These are phyloP conservation scores for Ciona savignyi DNA, from an alignment of 23 tunicate species.

Conservation along the genomic window DNA sequence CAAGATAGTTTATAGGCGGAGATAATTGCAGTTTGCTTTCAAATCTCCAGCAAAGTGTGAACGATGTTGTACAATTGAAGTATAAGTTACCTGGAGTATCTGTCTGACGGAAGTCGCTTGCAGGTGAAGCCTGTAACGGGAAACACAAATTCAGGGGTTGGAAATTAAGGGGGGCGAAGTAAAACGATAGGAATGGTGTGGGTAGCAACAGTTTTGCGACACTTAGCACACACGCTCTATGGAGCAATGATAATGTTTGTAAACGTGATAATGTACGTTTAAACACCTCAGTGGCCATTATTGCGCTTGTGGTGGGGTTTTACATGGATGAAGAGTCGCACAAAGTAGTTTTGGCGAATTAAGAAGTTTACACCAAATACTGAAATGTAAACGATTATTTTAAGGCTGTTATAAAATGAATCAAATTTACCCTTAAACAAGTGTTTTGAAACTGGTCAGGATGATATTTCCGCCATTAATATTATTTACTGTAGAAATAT, in stretches of 20 bases:
- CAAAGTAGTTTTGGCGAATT: neutral
- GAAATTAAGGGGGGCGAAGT: neutral
- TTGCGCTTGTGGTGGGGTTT: neutral
- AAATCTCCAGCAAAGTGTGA: too few relatives aligned
- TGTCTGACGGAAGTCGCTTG: neutral
- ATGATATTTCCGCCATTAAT: too few relatives aligned
- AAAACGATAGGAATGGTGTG: neutral
- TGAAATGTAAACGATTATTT: neutral
- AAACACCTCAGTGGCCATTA: neutral
- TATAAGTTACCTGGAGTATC: too few relatives aligned
- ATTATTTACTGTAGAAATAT: too few relatives aligned
- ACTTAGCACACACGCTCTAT: neutral
- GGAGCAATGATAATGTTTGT: neutral
- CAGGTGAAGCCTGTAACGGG: neutral
- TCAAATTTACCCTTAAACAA: too few relatives aligned
- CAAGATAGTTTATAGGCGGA: too few relatives aligned
- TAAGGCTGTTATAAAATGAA: too few relatives aligned
- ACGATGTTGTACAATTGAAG: too few relatives aligned
- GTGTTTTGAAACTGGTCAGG: too few relatives aligned
- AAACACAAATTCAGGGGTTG: neutral
- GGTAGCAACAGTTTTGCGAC: neutral
- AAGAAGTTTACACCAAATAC: neutral
- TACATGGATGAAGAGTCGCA: neutral
- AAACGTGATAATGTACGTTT: neutral
- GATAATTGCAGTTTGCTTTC: too few relatives aligned